phyloP scores from a whole-genome alignment of 2,797 vertebrate genomes.

The Myotis daubentonii region DNA sequence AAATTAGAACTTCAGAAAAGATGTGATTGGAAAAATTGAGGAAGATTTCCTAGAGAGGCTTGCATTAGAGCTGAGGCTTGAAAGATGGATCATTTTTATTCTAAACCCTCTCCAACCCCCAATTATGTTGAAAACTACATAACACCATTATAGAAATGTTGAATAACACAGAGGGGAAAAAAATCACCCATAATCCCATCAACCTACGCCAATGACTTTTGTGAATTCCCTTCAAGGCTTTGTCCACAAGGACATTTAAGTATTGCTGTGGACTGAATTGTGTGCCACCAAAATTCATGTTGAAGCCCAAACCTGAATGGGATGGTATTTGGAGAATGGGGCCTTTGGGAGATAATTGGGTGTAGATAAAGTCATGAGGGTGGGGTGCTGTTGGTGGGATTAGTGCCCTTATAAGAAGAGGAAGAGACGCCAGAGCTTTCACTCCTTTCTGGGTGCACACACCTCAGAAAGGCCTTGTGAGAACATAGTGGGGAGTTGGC shows the following conservation, averaged over 20 bases:
- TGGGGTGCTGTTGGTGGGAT: background rate
- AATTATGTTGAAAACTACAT: background rate
- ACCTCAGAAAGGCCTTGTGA: background rate
- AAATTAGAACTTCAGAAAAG: constrained; percentile 19
- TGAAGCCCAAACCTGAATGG: background rate
- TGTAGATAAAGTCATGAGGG: background rate
- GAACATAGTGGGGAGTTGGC: background rate
- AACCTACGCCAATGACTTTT: background rate
- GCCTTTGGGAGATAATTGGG: background rate
- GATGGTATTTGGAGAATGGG: background rate
- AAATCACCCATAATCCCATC: background rate
- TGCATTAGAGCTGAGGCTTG: background rate
- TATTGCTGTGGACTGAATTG: background rate
- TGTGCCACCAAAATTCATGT: background rate
- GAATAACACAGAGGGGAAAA: background rate
- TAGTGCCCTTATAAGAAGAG: background rate
- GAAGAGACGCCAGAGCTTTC: background rate
- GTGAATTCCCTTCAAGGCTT: constrained; percentile 18
- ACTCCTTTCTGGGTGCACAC: background rate
- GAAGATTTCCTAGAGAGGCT: constrained; percentile 23
- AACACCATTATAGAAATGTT: background rate
- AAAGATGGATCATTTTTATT: constrained; percentile 44
- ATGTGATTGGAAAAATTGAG: background rate
- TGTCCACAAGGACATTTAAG: background rate
- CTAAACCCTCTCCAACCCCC: background rate